Evolutionary conservation across 2,888 invertebrate species (phyloP), one percentile per base, ranked within the genome.

Genomic region (Eucera pruinosa): DNA sequence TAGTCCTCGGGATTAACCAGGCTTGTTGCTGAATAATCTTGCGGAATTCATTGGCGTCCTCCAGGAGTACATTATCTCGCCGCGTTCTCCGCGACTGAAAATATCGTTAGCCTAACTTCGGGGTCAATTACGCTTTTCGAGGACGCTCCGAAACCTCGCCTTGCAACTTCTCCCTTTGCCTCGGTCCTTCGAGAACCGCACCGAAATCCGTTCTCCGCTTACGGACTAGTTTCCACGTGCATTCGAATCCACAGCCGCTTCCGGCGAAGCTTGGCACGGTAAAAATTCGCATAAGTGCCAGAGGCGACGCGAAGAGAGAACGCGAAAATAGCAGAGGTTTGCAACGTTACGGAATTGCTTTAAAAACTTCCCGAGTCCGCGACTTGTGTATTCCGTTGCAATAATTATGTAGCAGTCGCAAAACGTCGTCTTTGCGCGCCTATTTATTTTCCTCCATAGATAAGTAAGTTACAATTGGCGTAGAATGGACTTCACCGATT

Each of bases 41-140:
- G 36, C 15, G 45, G 61, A 75, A 79, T 75, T 64, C 71, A 70
- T 58, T 36, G 13, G 48, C 23, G 23, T 54, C 45, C 58, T 50
- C 23, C 39, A 41, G 50, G 41, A 76, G 57, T 39, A 41, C 64
- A 58, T 69, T 80, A 71, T 57, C 43, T 33, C 33, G 15, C 43
- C 23, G 2, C 23, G 52, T 41, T 55, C 13, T 39, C n/a, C 33
- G 70, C 20, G 60, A 65, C 41, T 68, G 65, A 47, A 79, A 68
- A 80, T 66, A 57, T 66, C 75, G 61, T 74, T 76, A 75, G 65
- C 30, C 61, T 69, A 79, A 68, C 71, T 78, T 73, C 57, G 43
- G 33, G 78, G 64, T 69, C 65, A 69, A 79, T 78, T 73, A 78
- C 65, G 73, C 50, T 47, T 55, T 68, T 68, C 72, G 65, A 33